Evolutionary conservation across 2,888 invertebrate species (phyloP).

Genomic region (Thecocarcelia acutangulata): DNA sequence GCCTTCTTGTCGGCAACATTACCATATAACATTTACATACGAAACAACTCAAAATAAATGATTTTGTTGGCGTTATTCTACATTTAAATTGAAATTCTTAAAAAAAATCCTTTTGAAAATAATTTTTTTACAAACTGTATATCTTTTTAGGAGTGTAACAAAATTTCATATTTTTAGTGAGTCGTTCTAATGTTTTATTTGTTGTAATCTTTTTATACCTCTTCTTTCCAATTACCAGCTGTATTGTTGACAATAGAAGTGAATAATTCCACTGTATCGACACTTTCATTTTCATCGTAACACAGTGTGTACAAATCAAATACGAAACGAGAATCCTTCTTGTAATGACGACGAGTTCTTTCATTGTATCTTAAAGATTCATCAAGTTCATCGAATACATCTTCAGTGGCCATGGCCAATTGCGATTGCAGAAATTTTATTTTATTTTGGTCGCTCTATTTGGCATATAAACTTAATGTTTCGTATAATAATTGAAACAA

Average conservation of each 20-base stretch:
- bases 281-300: constrained; percentile 90
- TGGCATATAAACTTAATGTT: constrained; percentile 15
- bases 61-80: too few relatives aligned
- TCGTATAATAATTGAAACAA: background rate
- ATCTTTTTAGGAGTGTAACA: too few relatives aligned
- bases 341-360: constrained; percentile 87
- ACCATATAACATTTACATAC: too few relatives aligned
- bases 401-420: constrained; percentile 62
- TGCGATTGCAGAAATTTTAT: constrained; percentile 21
- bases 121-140: too few relatives aligned
- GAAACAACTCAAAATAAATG: too few relatives aligned
- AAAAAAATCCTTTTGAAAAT: too few relatives aligned
- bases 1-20: too few relatives aligned
- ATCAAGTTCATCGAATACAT: constrained; percentile 36
- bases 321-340: constrained; percentile 92
- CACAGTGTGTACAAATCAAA: constrained; percentile 92
- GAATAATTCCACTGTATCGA: constrained; percentile 86
- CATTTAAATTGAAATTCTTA: too few relatives aligned
- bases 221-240: constrained; percentile 75
- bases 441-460: constrained; percentile 39
- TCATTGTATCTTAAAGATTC: constrained; percentile 48
- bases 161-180: too few relatives aligned
- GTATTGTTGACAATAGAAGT: constrained; percentile 76
- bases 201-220: constrained; percentile 68
- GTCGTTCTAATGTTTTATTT: background rate